Conservation (phyloP, 2,113 vertebrate genomes). For the Anthoscopus minutus region DNA sequence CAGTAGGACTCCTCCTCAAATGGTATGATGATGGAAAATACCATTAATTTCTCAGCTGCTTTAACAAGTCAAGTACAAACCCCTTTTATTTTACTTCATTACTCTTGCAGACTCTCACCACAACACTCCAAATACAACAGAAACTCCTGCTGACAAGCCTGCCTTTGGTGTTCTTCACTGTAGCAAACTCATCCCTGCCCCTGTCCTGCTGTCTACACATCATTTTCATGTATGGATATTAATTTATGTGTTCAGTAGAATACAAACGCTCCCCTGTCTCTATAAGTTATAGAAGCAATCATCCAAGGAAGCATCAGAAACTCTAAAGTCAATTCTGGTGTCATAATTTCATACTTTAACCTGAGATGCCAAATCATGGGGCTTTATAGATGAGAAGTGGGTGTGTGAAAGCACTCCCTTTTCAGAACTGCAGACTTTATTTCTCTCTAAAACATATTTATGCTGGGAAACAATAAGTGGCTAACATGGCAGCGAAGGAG, state of each 20-base stretch:
- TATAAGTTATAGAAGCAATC: slow-evolving; percentile 81
- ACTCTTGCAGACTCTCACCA: neutral
- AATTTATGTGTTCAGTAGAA: slow-evolving; percentile 77
- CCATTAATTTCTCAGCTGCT: neutral
- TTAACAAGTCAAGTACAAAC: neutral
- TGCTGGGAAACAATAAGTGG: slow-evolving; percentile 66
- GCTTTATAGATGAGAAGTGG: slow-evolving; percentile 70
- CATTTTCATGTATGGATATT: slow-evolving; percentile 73
- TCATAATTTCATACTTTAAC: slow-evolving; percentile 77
- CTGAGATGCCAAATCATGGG: slow-evolving; percentile 71
- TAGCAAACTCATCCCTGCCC: slow-evolving; percentile 41
- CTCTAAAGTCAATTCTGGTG: slow-evolving; percentile 76
- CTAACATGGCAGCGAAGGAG: slow-evolving; percentile 44
- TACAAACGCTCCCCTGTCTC: slow-evolving; percentile 72
- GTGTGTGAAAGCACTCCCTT: slow-evolving; percentile 64
- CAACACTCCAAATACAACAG: neutral
- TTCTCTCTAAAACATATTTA: slow-evolving; percentile 77
- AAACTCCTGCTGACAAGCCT: neutral
- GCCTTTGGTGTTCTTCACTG: slow-evolving; percentile 5
- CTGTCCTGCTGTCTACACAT: slow-evolving; percentile 29
- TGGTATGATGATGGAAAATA: neutral
- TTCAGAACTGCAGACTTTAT: slow-evolving; percentile 72
- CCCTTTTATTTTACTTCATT: slow-evolving; percentile 3
- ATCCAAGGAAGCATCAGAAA: slow-evolving; percentile 75
- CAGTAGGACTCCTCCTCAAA: neutral